Percentiles rank a stretch among this genome's conserved stretches.
Conservation (phyloP, 2,797 vertebrate genomes). For the Triplophysa yarkandensis region DNA sequence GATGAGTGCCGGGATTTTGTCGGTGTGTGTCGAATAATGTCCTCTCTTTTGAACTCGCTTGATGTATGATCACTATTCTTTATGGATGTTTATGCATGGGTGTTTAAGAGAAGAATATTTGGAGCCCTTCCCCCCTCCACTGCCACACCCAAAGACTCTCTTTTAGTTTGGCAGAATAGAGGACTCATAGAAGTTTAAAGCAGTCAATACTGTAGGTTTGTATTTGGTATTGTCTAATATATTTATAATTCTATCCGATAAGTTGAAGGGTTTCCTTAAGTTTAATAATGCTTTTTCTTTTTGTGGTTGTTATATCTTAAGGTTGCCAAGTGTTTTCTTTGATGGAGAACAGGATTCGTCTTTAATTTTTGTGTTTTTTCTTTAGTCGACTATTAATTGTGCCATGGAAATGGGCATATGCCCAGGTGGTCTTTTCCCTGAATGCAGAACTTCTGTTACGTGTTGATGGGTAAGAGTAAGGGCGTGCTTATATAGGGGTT, state of each 20-base stretch:
- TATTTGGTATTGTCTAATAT: neutral
- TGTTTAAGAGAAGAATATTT: constrained; percentile 41
- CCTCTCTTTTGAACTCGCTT: neutral
- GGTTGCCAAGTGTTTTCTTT: neutral
- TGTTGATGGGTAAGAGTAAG: constrained; percentile 53
- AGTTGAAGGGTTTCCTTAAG: neutral
- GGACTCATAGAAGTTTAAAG: constrained; percentile 15
- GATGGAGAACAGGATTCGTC: neutral
- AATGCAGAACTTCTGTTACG: constrained; percentile 42
- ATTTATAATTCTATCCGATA: neutral
- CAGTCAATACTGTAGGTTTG: neutral
- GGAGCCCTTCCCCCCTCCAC: constrained; percentile 52
- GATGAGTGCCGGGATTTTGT: neutral
- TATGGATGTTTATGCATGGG: neutral
- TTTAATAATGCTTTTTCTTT: constrained; percentile 5
- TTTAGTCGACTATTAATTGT: neutral
- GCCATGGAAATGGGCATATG: neutral
- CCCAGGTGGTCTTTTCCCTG: constrained; percentile 5
- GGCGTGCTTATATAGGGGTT: constrained; percentile 46
- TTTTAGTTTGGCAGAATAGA: constrained; percentile 46
- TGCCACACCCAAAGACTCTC: constrained; percentile 78
- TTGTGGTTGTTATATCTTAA: neutral
- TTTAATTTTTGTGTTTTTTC: constrained; percentile 17
- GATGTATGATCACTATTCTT: neutral
- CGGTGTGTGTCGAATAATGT: neutral